These are phyloP conservation scores for Xenotilapia caudafasciata DNA, from an alignment of 2,113 vertebrate species.

Conservation along the genomic window DNA sequence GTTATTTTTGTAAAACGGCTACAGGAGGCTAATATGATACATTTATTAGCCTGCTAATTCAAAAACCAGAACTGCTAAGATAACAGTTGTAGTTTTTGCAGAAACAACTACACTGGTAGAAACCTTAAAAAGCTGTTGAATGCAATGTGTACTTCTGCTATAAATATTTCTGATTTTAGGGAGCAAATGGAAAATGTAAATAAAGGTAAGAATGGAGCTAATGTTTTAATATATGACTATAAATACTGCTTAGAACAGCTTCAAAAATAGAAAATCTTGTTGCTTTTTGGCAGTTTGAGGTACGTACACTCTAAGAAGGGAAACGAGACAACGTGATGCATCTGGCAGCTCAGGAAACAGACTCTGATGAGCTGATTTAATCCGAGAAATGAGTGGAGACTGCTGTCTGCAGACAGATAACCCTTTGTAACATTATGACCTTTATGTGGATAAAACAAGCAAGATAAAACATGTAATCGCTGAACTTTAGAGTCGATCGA, in stretches of 20 bases:
- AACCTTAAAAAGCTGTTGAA: neutral
- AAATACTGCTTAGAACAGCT: neutral
- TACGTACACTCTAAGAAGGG: neutral
- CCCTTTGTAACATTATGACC: neutral
- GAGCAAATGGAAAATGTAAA: neutral
- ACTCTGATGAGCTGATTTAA: neutral
- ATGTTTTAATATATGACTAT: neutral
- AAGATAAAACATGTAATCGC: neutral
- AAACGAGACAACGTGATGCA: neutral
- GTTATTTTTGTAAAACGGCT: neutral
- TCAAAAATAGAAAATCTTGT: neutral
- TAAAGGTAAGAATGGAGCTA: neutral
- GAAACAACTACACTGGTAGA: neutral
- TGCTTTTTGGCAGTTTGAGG: neutral
- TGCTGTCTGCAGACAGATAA: neutral
- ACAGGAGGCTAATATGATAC: neutral
- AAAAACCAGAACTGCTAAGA: neutral
- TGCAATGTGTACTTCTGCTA: neutral
- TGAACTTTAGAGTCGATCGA: neutral
- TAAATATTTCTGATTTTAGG: neutral
- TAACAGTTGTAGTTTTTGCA: neutral
- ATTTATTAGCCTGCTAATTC: neutral
- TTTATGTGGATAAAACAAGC: neutral
- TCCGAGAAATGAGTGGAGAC: neutral
- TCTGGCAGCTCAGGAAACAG: neutral